phyloP scores from a whole-genome alignment of 2,888 invertebrate genomes.

The Eutolmus rufibarbis region DNA sequence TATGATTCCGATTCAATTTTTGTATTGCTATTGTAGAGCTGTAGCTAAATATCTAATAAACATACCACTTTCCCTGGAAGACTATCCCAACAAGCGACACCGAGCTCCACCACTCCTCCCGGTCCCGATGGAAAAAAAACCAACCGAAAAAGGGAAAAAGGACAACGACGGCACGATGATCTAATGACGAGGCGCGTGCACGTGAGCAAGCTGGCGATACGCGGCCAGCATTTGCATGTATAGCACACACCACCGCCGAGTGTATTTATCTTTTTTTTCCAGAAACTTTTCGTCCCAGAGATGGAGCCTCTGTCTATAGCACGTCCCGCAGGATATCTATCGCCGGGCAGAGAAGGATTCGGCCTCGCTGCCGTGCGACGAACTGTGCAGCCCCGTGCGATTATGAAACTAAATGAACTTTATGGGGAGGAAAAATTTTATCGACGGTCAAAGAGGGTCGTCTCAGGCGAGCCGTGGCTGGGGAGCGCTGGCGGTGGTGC shows the following conservation, averaged over 20 bases:
- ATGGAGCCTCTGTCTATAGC: slow-evolving; percentile 26
- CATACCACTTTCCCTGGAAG: slow-evolving; percentile 43
- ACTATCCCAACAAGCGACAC: slow-evolving; percentile 44
- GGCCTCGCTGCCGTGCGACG: background rate
- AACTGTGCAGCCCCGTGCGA: slow-evolving; percentile 25
- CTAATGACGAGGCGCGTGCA: slow-evolving; percentile 36
- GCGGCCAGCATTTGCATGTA: slow-evolving; percentile 28
- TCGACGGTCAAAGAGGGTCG: slow-evolving; percentile 40
- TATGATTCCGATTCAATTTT: slow-evolving; percentile 29
- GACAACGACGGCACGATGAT: background rate
- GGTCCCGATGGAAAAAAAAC: background rate
- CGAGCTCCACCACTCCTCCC: slow-evolving; percentile 15
- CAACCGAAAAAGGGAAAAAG: background rate
- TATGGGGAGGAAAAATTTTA: slow-evolving; percentile 43
- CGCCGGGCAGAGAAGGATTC: background rate
- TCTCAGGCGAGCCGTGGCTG: slow-evolving; percentile 16
- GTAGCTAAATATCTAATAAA: slow-evolving; percentile 41
- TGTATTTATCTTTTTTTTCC: slow-evolving; percentile 19
- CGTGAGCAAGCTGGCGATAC: slow-evolving; percentile 35
- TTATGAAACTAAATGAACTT: slow-evolving; percentile 42
- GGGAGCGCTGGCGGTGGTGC: slow-evolving; percentile 15
- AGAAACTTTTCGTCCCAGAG: slow-evolving; percentile 3
- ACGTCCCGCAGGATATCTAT: background rate
- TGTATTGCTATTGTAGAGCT: slow-evolving; percentile 37
- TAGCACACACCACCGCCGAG: background rate